Percentiles rank a stretch among this genome's conserved stretches.
These are phyloP conservation scores for Apocrypta bakeri DNA, from an alignment of 1,140 invertebrate genomes.

Conservation along the genomic window DNA sequence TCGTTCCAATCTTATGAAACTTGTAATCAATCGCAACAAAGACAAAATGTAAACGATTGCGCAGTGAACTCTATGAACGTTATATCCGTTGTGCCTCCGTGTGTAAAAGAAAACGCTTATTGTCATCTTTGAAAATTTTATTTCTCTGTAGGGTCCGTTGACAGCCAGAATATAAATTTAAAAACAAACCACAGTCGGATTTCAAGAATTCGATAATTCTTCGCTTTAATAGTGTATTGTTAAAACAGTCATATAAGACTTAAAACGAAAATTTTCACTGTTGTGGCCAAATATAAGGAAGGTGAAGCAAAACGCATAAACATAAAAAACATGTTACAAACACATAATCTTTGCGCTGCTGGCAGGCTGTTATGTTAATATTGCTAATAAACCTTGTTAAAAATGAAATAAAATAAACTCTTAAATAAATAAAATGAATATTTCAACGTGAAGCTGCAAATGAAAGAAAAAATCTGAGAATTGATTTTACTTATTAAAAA, in stretches of 20 bases:
- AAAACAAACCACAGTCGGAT: slow-evolving; percentile 48
- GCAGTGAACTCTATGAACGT: slow-evolving; percentile 61
- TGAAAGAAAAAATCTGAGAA: slow-evolving; percentile 54
- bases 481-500: slow-evolving; percentile 47
- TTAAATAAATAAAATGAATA: slow-evolving; percentile 61
- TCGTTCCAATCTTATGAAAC: slow-evolving; percentile 50
- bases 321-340: slow-evolving; percentile 52
- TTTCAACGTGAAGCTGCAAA: slow-evolving; percentile 57
- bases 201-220: slow-evolving; percentile 58
- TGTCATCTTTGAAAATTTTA: slow-evolving; percentile 48
- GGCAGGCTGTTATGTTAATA: slow-evolving; percentile 74
- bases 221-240: slow-evolving; percentile 61
- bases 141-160: slow-evolving; percentile 46
- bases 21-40: slow-evolving; percentile 52
- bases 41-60: slow-evolving; percentile 61
- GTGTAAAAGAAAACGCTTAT: slow-evolving; percentile 58
- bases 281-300: slow-evolving; percentile 57
- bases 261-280: slow-evolving; percentile 57
- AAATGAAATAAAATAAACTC: slow-evolving; percentile 64
- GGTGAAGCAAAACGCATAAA: slow-evolving; percentile 46
- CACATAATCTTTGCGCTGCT: slow-evolving; percentile 66
- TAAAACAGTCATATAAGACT: slow-evolving; percentile 53
- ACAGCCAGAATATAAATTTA: slow-evolving; percentile 56
- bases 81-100: slow-evolving; percentile 66
- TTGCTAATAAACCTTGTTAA: slow-evolving; percentile 68